These are phyloP conservation scores for Lordiphosa collinella DNA, from an alignment of 1,140 invertebrate genomes.

Conservation along the genomic window DNA sequence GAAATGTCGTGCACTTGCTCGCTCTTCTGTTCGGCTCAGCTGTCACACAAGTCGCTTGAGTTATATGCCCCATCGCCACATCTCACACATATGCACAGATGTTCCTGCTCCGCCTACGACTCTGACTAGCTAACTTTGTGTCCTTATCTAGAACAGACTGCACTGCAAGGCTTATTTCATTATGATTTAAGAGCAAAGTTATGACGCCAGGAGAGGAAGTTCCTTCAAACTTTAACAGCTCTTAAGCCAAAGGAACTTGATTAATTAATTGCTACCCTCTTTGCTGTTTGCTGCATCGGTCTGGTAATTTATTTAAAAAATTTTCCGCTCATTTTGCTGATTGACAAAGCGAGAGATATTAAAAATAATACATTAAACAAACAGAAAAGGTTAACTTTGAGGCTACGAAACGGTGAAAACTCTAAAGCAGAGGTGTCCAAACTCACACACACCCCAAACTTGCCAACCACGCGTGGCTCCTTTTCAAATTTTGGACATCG, in stretches of 20 bases:
- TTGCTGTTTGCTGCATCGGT: background rate
- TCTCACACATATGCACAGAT: constrained; percentile 31
- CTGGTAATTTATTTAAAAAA: constrained; percentile 53
- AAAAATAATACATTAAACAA: too few relatives aligned
- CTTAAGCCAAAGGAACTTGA: constrained; percentile 21
- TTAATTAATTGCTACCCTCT: constrained; percentile 42
- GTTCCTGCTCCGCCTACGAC: background rate
- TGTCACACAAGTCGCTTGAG: constrained; percentile 54
- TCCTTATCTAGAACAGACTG: constrained; percentile 47
- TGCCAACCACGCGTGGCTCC: too few relatives aligned
- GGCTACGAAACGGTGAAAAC: too few relatives aligned
- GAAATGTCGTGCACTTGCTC: too few relatives aligned
- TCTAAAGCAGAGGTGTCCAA: too few relatives aligned
- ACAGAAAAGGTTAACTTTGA: too few relatives aligned
- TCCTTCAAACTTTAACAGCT: too few relatives aligned
- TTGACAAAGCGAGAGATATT: constrained; percentile 24
- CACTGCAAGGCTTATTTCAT: constrained; percentile 16
- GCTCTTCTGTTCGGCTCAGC: too few relatives aligned
- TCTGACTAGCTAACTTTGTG: constrained; percentile 30
- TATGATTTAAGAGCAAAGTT: constrained; percentile 49
- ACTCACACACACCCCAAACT: too few relatives aligned
- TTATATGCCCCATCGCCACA: constrained; percentile 34
- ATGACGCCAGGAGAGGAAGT: too few relatives aligned
- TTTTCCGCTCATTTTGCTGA: constrained; percentile 54
- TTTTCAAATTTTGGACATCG: too few relatives aligned